These are phyloP conservation scores for Aleiodes testaceus DNA, from an alignment of 2,888 invertebrate species.

Conservation along the genomic window DNA sequence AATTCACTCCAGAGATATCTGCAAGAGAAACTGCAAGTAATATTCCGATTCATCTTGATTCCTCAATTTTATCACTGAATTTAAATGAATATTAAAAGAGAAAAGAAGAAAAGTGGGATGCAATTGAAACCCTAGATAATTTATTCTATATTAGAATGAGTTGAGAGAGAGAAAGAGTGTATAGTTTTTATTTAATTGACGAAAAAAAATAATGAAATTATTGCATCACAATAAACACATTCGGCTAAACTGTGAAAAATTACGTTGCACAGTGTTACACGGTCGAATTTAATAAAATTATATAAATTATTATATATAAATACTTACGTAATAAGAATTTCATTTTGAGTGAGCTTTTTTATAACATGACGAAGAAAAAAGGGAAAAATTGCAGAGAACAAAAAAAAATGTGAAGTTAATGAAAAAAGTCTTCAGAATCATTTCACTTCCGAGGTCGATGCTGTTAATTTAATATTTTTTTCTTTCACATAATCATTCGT, in stretches of 20 bases:
- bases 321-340: conserved; percentile 38
- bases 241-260: conserved; percentile 33
- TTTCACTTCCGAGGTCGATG: conserved; percentile 25
- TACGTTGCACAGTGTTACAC: conserved; percentile 1
- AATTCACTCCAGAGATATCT: too few species aligned
- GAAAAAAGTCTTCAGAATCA: conserved; percentile 30
- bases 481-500: conserved; percentile 25
- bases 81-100: neutral
- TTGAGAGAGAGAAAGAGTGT: conserved; percentile 47
- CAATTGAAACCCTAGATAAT: conserved; percentile 58
- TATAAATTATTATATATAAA: conserved; percentile 39
- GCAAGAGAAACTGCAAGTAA: neutral
- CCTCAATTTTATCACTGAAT: neutral
- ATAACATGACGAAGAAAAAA: neutral
- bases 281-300: conserved; percentile 23
- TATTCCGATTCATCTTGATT: neutral
- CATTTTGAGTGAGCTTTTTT: conserved; percentile 19
- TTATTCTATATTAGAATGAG: conserved; percentile 65
- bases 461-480: conserved; percentile 36
- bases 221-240: conserved; percentile 25
- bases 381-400: neutral
- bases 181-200: conserved; percentile 52
- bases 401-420: neutral
- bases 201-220: conserved; percentile 27
- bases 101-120: conserved; percentile 32